Conservation (phyloP, 2,888 invertebrate species). For the Pollenia labialis region DNA sequence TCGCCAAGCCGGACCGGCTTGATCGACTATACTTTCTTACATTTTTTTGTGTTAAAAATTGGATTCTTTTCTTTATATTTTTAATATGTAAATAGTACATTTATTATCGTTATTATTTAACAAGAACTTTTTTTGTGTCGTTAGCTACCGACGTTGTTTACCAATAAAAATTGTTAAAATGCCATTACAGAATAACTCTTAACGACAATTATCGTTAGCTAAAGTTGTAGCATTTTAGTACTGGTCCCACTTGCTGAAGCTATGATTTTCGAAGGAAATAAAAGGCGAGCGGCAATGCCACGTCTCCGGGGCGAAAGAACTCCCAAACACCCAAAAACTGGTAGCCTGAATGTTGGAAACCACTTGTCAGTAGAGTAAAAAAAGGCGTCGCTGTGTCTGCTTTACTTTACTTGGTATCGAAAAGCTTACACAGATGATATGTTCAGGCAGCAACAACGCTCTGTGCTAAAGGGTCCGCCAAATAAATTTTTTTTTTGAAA, state of each 20-base stretch:
- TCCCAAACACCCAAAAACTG: neutral
- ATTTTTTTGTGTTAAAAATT: too few species aligned
- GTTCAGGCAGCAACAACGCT: constrained; percentile 21
- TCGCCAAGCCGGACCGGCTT: too few species aligned
- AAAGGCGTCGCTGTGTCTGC: neutral
- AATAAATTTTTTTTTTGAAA: too few species aligned
- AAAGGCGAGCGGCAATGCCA: neutral
- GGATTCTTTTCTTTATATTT: too few species aligned
- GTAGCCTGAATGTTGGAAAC: neutral
- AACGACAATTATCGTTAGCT: neutral
- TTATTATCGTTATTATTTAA: too few species aligned
- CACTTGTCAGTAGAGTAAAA: neutral
- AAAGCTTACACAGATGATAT: constrained; percentile 3
- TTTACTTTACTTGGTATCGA: neutral
- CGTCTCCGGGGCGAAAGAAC: neutral
- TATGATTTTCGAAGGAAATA: constrained; percentile 8
- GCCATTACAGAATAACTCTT: too few species aligned
- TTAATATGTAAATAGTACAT: too few species aligned
- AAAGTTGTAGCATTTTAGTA: too few species aligned
- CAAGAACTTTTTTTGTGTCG: too few species aligned
- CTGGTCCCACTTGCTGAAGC: constrained; percentile 23
- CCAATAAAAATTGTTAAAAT: too few species aligned
- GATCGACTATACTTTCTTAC: too few species aligned
- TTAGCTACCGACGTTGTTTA: too few species aligned
- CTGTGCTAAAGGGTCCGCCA: neutral